These are phyloP conservation scores for Hemaris fuciformis DNA, from an alignment of 2,888 invertebrate species.

Conservation along the genomic window DNA sequence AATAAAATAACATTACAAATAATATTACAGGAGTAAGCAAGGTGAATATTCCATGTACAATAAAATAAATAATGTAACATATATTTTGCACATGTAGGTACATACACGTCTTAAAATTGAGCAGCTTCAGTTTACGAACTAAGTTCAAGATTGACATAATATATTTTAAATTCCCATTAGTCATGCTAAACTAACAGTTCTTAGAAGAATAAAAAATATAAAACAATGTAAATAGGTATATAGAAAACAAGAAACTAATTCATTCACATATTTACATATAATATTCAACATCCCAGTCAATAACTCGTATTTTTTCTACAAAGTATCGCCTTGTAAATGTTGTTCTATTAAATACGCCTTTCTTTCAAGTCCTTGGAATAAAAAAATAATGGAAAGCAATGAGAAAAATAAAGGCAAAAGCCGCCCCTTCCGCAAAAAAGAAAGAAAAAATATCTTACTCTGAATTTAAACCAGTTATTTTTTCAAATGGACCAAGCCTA, in stretches of 20 bases:
- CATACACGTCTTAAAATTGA: too few relatives aligned
- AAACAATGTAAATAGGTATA: neutral
- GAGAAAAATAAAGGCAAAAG: neutral
- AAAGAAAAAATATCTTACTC: neutral
- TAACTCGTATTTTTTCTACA: neutral
- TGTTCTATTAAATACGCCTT: neutral
- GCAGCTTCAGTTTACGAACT: too few relatives aligned
- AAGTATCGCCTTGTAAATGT: neutral
- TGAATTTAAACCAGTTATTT: slow-evolving; percentile 9
- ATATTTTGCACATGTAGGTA: too few relatives aligned
- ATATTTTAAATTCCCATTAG: neutral
- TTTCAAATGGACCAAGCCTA: slow-evolving; percentile 14
- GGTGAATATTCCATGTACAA: too few relatives aligned
- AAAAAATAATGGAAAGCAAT: neutral
- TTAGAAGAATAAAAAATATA: neutral
- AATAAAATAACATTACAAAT: too few relatives aligned
- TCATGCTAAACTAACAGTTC: neutral
- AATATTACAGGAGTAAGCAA: too few relatives aligned
- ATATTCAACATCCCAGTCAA: neutral
- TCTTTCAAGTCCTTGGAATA: neutral
- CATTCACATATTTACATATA: neutral
- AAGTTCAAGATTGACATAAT: too few relatives aligned
- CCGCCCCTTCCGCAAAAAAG: neutral
- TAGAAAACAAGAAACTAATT: neutral
- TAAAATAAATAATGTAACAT: too few relatives aligned